A percentile compares a stretch with the other conserved stretches of the same genome.
phyloP scores from a whole-genome alignment of 2,797 vertebrate genomes.

The Aulostomus chinensis region DNA sequence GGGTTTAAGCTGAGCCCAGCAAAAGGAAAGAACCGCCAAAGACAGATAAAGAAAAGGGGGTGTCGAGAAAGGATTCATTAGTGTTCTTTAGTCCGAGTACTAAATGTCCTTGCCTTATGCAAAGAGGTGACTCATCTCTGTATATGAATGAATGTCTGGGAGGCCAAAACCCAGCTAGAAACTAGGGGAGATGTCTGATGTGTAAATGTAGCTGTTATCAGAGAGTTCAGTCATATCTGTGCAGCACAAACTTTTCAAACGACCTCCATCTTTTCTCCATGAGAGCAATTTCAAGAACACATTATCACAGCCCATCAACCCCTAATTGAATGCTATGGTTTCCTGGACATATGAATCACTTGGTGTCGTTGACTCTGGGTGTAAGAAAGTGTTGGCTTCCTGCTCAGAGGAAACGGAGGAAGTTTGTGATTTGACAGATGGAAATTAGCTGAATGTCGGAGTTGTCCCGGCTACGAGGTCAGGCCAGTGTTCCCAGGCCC shows the following conservation, averaged over 20 bases:
- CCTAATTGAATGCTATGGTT: slow-evolving; percentile 1
- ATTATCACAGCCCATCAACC: slow-evolving; percentile 11
- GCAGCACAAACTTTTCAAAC: slow-evolving; percentile 23
- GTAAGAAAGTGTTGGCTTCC: neutral
- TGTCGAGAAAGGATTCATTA: slow-evolving; percentile 65
- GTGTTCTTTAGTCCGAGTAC: slow-evolving; percentile 44
- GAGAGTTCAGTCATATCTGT: slow-evolving; percentile 5
- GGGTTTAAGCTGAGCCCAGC: slow-evolving; percentile 66
- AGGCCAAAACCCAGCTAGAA: slow-evolving; percentile 16
- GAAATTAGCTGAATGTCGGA: slow-evolving; percentile 20
- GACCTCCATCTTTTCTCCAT: slow-evolving; percentile 1
- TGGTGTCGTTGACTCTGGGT: neutral
- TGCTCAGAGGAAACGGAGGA: neutral
- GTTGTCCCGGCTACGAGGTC: neutral
- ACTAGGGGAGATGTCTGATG: neutral
- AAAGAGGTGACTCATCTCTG: slow-evolving; percentile 60
- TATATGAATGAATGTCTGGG: slow-evolving; percentile 41
- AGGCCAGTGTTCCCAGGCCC: too few relatives aligned
- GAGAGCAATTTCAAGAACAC: neutral
- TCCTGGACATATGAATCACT: slow-evolving; percentile 1
- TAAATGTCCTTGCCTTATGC: slow-evolving; percentile 57
- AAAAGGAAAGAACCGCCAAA: slow-evolving; percentile 32
- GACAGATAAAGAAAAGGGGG: slow-evolving; percentile 61
- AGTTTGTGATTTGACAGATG: slow-evolving; percentile 2
- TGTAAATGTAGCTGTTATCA: slow-evolving; percentile 10